Evolutionary conservation across 1,140 invertebrate species (phyloP).

Genomic region (Cydia splendana): DNA sequence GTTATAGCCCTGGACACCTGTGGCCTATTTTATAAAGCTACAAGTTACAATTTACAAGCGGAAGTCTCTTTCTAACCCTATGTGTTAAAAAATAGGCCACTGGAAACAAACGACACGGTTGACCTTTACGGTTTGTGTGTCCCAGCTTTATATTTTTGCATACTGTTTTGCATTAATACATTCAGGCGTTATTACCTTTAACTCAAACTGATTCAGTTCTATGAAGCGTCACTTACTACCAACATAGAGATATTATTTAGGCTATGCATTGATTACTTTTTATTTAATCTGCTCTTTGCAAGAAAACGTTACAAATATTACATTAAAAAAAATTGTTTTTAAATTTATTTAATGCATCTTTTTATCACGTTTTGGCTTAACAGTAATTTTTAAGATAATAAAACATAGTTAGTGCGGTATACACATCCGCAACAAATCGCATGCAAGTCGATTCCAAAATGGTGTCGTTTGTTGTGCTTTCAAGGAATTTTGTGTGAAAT

Average conservation of each 20-base stretch:
- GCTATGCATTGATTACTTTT: constrained; percentile 7
- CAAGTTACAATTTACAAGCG: too few relatives aligned
- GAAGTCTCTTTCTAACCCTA: too few relatives aligned
- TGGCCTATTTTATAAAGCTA: too few relatives aligned
- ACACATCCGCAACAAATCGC: constrained; percentile 65
- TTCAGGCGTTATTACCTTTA: not conserved
- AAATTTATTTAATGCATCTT: not conserved
- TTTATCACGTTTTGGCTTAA: not conserved
- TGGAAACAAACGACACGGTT: too few relatives aligned
- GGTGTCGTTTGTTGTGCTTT: constrained; percentile 81
- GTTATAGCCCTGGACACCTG: too few relatives aligned
- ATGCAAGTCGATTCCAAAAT: constrained; percentile 76
- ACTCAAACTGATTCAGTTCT: constrained; percentile 34
- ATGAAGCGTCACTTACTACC: constrained; percentile 41
- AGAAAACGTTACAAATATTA: not conserved
- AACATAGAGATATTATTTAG: constrained; percentile 38
- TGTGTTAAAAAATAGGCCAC: too few relatives aligned
- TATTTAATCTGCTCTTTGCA: constrained; percentile 24
- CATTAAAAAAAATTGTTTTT: not conserved
- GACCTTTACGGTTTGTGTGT: not conserved
- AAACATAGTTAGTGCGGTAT: not conserved
- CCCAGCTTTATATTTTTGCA: not conserved
- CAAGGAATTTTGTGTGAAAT: constrained; percentile 60
- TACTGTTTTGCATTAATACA: not conserved
- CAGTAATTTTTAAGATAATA: not conserved